Evolutionary conservation across 2,888 invertebrate species (phyloP), one percentile per base, ranked within the genome.

Genomic region (Dryobotodes eremita): DNA sequence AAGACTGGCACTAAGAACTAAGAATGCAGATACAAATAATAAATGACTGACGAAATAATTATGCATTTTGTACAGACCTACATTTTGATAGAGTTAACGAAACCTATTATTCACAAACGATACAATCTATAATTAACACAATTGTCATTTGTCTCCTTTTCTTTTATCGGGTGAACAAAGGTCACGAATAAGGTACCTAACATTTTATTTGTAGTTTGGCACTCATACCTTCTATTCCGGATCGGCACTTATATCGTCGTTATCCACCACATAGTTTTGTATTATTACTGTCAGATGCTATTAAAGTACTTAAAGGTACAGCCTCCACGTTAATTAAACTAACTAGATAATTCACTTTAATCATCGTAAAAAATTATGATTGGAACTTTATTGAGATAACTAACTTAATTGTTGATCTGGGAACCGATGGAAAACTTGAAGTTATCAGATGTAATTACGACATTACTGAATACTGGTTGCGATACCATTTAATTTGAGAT

Each of bases 341-440:
- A 85, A 84, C 79, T 64, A 84, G 85, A 74, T 76, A 85, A 85
- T 85, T 85, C 26, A 46, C 61, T 71, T 83, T 71, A 82, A 79
- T 84, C 64, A 71, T 82, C 71, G 65, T 66, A 76, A 85, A 84
- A 84, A 82, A 76, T 36, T 0, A 85, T 79, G 82, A 84, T 82
- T 84, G 73, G 59, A 79, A 84, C 75, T 82, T 78, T 68, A 73
- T 71, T 82, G 82, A 73, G 79, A 57, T 79, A 84, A 79, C 66
- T 79, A 75, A 72, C 50, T 57, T 82, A 73, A 79, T 82, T 75
- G 84, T 48, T 64, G 62, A 82, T 75, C 84, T 84, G 79, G 72
- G 82, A 82, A 84, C 66, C n/a, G 42, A 78, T 71, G 82, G 71
- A 78, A 62, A 84, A 75, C 69, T 65, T 64, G 36, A 62, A 77